A percentile compares a stretch with the other conserved stretches of the same genome.
These are phyloP conservation scores for Babylonia areolata DNA, from an alignment of 1,140 invertebrate genomes.

Conservation along the genomic window DNA sequence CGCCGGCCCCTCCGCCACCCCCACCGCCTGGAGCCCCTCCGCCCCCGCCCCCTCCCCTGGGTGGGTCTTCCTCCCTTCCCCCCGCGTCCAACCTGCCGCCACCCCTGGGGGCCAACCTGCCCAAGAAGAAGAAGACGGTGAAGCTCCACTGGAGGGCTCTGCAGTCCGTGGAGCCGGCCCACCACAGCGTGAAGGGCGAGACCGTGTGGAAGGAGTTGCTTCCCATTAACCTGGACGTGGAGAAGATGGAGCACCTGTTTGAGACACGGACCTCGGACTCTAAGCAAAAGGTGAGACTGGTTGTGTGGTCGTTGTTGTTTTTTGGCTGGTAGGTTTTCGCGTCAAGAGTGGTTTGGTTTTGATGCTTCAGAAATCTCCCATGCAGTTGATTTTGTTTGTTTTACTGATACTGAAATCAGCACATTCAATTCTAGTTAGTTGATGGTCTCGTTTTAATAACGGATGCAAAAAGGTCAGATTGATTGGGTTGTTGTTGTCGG, in stretches of 20 bases:
- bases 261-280: constrained; percentile 97
- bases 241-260: constrained; percentile 97
- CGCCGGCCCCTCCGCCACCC: constrained; percentile 76
- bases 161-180: constrained; percentile 77
- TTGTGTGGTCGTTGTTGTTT: background rate
- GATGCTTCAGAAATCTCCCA: no score
- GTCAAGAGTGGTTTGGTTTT: no score
- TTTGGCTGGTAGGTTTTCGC: no score
- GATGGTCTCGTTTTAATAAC: no score
- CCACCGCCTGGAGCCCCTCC: constrained; percentile 51
- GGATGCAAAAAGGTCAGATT: no score
- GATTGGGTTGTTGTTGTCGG: no score
- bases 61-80: constrained; percentile 71
- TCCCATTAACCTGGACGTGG: constrained; percentile 86
- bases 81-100: constrained; percentile 70
- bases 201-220: constrained; percentile 98
- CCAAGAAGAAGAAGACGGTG: constrained; percentile 97
- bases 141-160: constrained; percentile 99
- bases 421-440: no score
- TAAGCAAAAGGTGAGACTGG: constrained; percentile 84
- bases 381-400: no score
- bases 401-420: no score
- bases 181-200: constrained; percentile 78
- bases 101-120: constrained; percentile 76
- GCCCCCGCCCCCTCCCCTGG: constrained; percentile 57